Conservation (phyloP, 2,888 invertebrate genomes). For the Lasioglossum zephyrum region DNA sequence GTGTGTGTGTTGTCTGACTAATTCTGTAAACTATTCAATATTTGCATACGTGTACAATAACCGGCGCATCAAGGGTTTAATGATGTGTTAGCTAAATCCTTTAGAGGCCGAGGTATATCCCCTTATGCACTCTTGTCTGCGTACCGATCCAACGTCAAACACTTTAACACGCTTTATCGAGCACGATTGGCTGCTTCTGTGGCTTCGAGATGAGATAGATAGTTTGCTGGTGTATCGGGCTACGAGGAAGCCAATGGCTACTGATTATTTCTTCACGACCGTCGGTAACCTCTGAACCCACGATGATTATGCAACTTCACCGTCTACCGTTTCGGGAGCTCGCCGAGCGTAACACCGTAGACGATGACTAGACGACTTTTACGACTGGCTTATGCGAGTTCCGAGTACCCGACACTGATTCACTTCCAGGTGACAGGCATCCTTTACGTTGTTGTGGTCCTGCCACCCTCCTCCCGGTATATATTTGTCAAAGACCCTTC, state of each 20-base stretch:
- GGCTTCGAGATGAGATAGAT: constrained; percentile 44
- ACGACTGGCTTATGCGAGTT: constrained; percentile 30
- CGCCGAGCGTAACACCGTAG: constrained; percentile 41
- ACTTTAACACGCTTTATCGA: constrained; percentile 49
- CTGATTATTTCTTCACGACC: constrained; percentile 62
- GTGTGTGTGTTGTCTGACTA: too few relatives aligned
- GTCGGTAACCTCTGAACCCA: constrained; percentile 57
- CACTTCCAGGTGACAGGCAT: neutral
- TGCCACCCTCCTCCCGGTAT: neutral
- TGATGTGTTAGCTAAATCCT: constrained; percentile 37
- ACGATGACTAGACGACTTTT: constrained; percentile 65
- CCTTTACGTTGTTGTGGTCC: neutral
- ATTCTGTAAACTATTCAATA: constrained; percentile 17
- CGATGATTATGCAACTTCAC: constrained; percentile 62
- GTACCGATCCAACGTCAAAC: constrained; percentile 18
- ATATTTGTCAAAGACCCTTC: neutral
- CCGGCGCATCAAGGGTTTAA: constrained; percentile 13
- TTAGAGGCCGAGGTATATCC: constrained; percentile 3
- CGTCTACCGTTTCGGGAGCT: constrained; percentile 63
- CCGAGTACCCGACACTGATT: neutral
- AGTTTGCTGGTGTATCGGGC: constrained; percentile 37
- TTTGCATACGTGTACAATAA: neutral
- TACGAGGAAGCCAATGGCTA: constrained; percentile 69
- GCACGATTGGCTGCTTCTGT: constrained; percentile 37
- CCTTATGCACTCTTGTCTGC: constrained; percentile 4